Conservation (phyloP, 2,113 vertebrate species). For the Amphiprion ocellaris region DNA sequence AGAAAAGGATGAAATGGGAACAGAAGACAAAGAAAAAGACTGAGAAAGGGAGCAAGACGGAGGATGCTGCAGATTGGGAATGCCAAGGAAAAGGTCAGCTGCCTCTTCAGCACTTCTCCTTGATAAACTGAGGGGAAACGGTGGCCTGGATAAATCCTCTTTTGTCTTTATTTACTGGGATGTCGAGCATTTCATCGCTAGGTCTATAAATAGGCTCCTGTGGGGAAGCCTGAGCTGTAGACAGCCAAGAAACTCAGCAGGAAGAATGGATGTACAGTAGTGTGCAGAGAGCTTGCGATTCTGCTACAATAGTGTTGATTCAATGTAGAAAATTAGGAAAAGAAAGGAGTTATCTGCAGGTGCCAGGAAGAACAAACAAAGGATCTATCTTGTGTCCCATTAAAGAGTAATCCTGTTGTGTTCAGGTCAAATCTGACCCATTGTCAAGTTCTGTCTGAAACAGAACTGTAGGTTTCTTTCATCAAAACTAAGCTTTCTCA, state of each 20-base stretch:
- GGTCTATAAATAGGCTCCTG: constrained; percentile 52
- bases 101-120: constrained; percentile 61
- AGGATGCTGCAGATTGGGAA: constrained; percentile 38
- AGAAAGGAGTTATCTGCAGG: not conserved
- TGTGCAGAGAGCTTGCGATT: not conserved
- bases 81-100: constrained; percentile 73
- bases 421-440: too few species aligned
- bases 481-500: too few species aligned
- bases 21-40: constrained; percentile 10
- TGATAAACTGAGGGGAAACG: constrained; percentile 52
- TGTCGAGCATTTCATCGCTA: constrained; percentile 37
- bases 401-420: too few species aligned
- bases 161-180: constrained; percentile 61
- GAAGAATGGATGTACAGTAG: not conserved
- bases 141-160: constrained; percentile 63
- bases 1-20: constrained; percentile 14
- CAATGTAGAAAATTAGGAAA: not conserved
- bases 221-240: constrained; percentile 25
- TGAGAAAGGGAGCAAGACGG: not conserved
- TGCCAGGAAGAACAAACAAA: too few species aligned
- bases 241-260: not conserved
- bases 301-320: not conserved
- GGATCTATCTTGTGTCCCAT: too few species aligned
- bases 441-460: too few species aligned
- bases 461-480: too few species aligned